phyloP scores from a whole-genome alignment of 2,113 vertebrate species.

The Gopherus flavomarginatus region DNA sequence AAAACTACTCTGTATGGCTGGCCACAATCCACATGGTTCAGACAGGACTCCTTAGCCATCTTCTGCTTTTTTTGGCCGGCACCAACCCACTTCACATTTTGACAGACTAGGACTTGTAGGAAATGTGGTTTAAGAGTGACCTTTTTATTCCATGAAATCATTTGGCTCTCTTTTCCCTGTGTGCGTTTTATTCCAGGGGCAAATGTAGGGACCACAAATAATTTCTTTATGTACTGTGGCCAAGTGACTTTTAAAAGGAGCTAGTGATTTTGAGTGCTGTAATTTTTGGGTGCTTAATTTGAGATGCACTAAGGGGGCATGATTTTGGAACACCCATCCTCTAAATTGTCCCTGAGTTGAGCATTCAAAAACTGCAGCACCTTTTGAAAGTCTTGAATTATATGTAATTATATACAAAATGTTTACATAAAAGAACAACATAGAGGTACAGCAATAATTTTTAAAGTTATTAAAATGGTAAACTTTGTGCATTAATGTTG shows the following conservation, averaged over 20 bases:
- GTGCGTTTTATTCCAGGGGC: not conserved
- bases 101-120: not conserved
- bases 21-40: not conserved
- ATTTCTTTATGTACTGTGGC: not conserved
- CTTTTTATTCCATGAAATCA: not conserved
- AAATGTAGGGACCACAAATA: not conserved
- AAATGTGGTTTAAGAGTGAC: not conserved
- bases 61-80: not conserved
- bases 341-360: not conserved
- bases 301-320: not conserved
- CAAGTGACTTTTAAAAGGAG: not conserved
- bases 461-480: not conserved
- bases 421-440: not conserved
- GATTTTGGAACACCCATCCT: not conserved
- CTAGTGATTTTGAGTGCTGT: not conserved
- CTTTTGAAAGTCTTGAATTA: not conserved
- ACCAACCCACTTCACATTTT: not conserved
- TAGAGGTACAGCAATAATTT: not conserved
- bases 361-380: not conserved
- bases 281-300: not conserved
- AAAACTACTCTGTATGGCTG: not conserved
- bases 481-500: not conserved
- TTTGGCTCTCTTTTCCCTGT: not conserved
- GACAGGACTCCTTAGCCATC: constrained; percentile 43
- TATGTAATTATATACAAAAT: not conserved